These are phyloP conservation scores for Benthosema pterotum DNA, from an alignment of 2,797 vertebrate genomes.

Conservation along the genomic window DNA sequence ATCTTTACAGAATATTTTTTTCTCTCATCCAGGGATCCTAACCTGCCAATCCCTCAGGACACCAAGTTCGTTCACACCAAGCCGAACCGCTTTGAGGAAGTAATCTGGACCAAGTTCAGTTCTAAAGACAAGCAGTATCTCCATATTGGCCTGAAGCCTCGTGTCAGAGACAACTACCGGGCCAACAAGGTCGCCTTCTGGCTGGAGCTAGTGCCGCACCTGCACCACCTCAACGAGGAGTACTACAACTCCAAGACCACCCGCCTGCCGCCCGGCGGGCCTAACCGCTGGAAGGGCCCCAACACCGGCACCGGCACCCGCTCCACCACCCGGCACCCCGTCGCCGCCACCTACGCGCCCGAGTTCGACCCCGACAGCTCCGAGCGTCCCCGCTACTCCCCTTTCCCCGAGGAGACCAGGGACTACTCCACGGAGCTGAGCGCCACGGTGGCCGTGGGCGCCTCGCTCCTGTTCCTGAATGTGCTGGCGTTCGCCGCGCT, in stretches of 20 bases:
- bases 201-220: slow-evolving; percentile 93
- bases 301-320: slow-evolving; percentile 44
- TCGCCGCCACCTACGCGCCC: slow-evolving; percentile 77
- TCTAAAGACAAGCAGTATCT: slow-evolving; percentile 96
- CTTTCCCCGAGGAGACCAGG: slow-evolving; percentile 83
- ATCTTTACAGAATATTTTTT: slow-evolving; percentile 13
- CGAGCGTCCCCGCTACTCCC: slow-evolving; percentile 74
- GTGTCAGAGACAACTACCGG: slow-evolving; percentile 92
- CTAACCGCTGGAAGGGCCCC: slow-evolving; percentile 63
- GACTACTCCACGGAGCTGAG: slow-evolving; percentile 95
- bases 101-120: slow-evolving; percentile 96
- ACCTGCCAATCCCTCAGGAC: slow-evolving; percentile 93
- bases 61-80: slow-evolving; percentile 98
- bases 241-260: slow-evolving; percentile 81
- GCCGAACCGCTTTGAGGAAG: slow-evolving; percentile 95
- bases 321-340: slow-evolving; percentile 67
- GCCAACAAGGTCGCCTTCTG: slow-evolving; percentile 98
- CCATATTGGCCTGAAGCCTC: slow-evolving; percentile 93
- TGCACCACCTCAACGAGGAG: slow-evolving; percentile 86
- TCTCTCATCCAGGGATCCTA: slow-evolving; percentile 84
- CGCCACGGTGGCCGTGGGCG: slow-evolving; percentile 91
- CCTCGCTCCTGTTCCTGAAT: slow-evolving; percentile 93
- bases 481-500: slow-evolving; percentile 92
- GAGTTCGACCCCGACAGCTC: slow-evolving; percentile 75
- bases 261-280: slow-evolving; percentile 74